phyloP scores from a whole-genome alignment of 2,888 invertebrate species.

The Lissonota sp. region DNA sequence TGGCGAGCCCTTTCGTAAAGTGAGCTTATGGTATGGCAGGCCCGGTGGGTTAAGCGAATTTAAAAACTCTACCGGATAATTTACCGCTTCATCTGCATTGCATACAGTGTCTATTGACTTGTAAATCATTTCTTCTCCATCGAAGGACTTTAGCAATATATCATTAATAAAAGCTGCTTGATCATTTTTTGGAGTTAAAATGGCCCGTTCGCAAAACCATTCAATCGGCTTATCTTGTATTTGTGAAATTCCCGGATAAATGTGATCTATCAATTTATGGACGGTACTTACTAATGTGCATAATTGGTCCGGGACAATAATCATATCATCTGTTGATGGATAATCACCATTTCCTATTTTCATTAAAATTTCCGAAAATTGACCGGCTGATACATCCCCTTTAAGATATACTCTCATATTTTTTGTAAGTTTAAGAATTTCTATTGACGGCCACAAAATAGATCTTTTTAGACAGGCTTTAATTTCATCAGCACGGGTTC shows the following conservation, averaged over 20 bases:
- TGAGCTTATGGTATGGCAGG: constrained; percentile 68
- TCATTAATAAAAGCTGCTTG: constrained; percentile 1
- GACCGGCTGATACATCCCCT: not conserved
- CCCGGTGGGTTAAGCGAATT: constrained; percentile 72
- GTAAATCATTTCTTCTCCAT: constrained; percentile 19
- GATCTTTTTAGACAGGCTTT: constrained; percentile 69
- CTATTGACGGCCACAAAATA: not conserved
- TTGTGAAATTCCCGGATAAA: constrained; percentile 9
- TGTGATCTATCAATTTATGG: not conserved
- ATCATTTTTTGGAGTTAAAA: constrained; percentile 19
- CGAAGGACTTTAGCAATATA: not conserved
- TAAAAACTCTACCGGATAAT: constrained; percentile 72
- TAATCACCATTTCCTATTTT: constrained; percentile 13
- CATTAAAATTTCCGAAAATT: constrained; percentile 5
- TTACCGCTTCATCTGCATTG: constrained; percentile 58
- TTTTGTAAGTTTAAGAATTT: constrained; percentile 2
- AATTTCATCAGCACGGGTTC: constrained; percentile 69
- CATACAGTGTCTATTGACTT: constrained; percentile 57
- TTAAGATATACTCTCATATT: constrained; percentile 13
- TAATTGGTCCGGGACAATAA: no score
- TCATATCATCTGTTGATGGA: constrained; percentile 10
- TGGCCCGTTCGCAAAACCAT: constrained; percentile 23
- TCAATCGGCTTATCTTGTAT: not conserved
- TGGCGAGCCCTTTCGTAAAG: constrained; percentile 69
- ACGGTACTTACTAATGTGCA: constrained; percentile 11